Conservation (phyloP, 2,797 vertebrate species). For the Aulostomus chinensis region DNA sequence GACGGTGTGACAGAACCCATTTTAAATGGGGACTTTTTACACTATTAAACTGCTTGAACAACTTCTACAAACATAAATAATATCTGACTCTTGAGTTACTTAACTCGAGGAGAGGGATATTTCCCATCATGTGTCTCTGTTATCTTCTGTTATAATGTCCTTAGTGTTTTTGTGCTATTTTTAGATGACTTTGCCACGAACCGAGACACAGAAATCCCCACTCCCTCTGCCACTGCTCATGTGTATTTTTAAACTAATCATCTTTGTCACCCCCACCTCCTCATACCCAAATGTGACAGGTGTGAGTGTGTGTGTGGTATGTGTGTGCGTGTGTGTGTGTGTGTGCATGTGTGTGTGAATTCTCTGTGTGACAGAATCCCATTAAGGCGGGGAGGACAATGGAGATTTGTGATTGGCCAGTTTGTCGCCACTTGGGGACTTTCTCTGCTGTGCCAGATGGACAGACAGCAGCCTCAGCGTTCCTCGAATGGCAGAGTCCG, state of each 20-base stretch:
- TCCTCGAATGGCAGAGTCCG: constrained; percentile 36
- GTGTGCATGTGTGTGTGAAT: constrained; percentile 9
- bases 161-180: constrained; percentile 68
- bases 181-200: constrained; percentile 70
- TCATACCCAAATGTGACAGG: constrained; percentile 48
- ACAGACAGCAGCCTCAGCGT: constrained; percentile 37
- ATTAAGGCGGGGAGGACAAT: constrained; percentile 9
- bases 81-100: not conserved
- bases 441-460: constrained; percentile 26
- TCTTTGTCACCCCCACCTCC: constrained; percentile 47
- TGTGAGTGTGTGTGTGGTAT: constrained; percentile 33
- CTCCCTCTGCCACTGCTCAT: constrained; percentile 43
- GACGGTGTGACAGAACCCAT: too few species aligned
- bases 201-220: constrained; percentile 54
- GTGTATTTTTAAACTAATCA: constrained; percentile 74
- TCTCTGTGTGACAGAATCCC: constrained; percentile 26
- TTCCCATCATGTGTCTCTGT: constrained; percentile 5
- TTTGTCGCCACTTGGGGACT: constrained; percentile 30
- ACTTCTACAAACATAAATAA: not conserved
- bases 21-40: too few species aligned
- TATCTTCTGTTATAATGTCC: constrained; percentile 42
- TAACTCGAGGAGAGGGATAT: not conserved
- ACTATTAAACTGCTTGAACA: too few species aligned
- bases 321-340: constrained; percentile 6
- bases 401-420: constrained; percentile 17